Base-by-base conservation (phyloP, 1,140 invertebrate genomes). In the Heliconius eleuchia region DNA sequence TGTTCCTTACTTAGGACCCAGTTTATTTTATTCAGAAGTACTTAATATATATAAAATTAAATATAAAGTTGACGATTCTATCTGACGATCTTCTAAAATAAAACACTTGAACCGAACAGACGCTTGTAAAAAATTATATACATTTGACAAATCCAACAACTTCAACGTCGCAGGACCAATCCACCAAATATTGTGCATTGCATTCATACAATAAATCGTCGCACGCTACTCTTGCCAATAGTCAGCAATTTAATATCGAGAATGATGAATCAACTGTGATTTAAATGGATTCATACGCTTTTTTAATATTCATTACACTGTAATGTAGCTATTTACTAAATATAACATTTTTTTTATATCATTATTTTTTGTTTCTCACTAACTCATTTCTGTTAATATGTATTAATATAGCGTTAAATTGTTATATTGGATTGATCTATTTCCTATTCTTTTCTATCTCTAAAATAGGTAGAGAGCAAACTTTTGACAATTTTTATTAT, bases 101-200 rank as follows among this genome's bases (percentile, higher is more conserved):
- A 55, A 55, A 55, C 52, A 55, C 52, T 55, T n/a, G 55, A 57
- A 57, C 3, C 7, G 0, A 73, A 82, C 82, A 85, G 85, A 80
- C 78, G 85, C 79, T 83, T 79, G 86, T 83, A 84, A 86, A 86
- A 88, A 86, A 90, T 90, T 87, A 90, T 89, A 88, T 87, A 86
- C 84, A 88, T 83, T 87, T 86, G 83, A 86, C 86, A 89, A 88
- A 88, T 86, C 86, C 75, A 85, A 82, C 80, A 74, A 83, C 80
- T 84, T 60, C 77, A 79, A 80, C 81, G 82, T 77, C 79, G 81
- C 82, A 74, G 83, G 81, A 82, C 86, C 85, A 86, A 88, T 89
- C 86, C 87, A 85, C 82, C 83, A 85, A 87, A 87, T 86, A 80
- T 83, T 86, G 84, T 84, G 82, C 84, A 83, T 83, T 86, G 82